phyloP scores from a whole-genome alignment of 2,797 vertebrate species.

The Choloepus didactylus region DNA sequence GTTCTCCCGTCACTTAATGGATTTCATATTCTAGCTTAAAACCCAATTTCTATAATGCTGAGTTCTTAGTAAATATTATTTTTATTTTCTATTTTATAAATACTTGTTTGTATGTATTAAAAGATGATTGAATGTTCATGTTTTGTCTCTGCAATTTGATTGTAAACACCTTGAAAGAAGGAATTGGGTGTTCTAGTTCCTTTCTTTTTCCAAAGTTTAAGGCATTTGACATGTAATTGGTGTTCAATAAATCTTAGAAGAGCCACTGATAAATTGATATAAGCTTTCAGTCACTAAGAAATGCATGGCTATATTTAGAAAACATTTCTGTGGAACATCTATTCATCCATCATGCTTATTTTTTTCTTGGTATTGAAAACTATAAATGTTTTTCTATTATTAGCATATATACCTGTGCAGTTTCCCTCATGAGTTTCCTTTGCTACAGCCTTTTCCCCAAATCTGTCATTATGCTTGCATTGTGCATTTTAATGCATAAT shows the following conservation, averaged over 20 bases:
- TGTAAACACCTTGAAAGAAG: not conserved
- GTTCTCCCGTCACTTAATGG: not conserved
- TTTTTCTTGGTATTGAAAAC: constrained; percentile 70
- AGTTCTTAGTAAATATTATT: not conserved
- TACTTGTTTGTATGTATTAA: not conserved
- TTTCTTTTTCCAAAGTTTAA: not conserved
- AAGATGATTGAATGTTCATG: not conserved
- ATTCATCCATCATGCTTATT: constrained; percentile 62
- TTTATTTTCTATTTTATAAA: not conserved
- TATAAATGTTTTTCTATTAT: constrained; percentile 76
- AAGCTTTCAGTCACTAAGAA: constrained; percentile 40
- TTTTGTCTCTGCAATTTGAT: constrained; percentile 20
- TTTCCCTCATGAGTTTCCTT: constrained; percentile 70
- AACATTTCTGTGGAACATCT: constrained; percentile 65
- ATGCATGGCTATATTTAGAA: constrained; percentile 53
- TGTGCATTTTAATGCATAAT: constrained; percentile 79
- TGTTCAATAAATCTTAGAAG: constrained; percentile 4
- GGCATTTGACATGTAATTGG: not conserved
- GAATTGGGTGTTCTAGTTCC: not conserved
- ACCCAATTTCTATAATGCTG: not conserved
- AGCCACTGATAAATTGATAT: constrained; percentile 41
- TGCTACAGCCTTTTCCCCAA: constrained; percentile 56
- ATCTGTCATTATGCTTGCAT: constrained; percentile 77
- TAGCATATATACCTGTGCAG: constrained; percentile 75
- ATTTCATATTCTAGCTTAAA: constrained; percentile 28